Conservation (phyloP, 2,888 invertebrate species). For the Phragmatobia fuliginosa region DNA sequence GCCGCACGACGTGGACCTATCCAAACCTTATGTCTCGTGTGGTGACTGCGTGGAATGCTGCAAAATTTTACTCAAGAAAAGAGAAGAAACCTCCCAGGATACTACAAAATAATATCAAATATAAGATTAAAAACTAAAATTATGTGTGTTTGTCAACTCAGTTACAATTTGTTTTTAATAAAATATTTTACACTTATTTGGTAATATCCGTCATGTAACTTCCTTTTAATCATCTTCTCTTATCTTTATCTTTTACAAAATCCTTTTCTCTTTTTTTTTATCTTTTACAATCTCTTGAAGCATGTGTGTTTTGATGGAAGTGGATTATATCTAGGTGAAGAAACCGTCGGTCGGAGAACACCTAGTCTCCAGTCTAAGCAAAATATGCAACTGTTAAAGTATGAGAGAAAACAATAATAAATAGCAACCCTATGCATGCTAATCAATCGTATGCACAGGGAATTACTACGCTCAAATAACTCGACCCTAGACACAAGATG, state of each 20-base stretch:
- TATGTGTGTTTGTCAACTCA: conserved; percentile 51
- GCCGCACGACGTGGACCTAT: conserved; percentile 49
- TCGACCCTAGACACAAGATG: too few relatives aligned
- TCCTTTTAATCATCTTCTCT: neutral
- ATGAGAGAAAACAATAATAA: too few relatives aligned
- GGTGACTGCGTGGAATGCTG: conserved; percentile 59
- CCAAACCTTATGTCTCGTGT: conserved; percentile 38
- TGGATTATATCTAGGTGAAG: neutral
- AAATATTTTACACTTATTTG: neutral
- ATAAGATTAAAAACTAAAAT: conserved; percentile 16
- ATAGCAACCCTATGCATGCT: too few relatives aligned
- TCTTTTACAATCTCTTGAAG: too few relatives aligned
- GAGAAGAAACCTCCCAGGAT: neutral
- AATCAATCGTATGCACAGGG: too few relatives aligned
- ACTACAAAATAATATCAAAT: neutral
- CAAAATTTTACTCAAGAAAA: conserved; percentile 30
- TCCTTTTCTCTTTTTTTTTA: too few relatives aligned
- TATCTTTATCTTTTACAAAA: too few relatives aligned
- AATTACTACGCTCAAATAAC: too few relatives aligned
- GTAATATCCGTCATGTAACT: neutral
- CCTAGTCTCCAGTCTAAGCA: neutral
- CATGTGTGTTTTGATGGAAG: neutral
- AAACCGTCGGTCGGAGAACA: neutral
- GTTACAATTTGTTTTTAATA: neutral
- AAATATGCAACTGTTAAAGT: too few relatives aligned